Base-by-base conservation (phyloP, 2,888 invertebrate species). In the Iselma pallidipennis region DNA sequence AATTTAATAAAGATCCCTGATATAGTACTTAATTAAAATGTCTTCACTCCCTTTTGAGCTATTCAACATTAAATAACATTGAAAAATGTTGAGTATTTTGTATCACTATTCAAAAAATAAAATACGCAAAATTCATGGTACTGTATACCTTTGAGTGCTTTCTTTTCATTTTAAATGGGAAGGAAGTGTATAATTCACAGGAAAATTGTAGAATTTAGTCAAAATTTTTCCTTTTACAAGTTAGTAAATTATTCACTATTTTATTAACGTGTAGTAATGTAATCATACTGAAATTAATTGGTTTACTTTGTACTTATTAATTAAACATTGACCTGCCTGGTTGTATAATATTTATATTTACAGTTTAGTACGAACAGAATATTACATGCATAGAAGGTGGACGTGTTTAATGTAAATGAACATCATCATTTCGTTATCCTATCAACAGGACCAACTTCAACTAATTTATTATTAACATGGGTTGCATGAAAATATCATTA, bases 291-390 rank as follows among this genome's bases (percentile, higher is more conserved):
- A 66, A 67, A 69, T 66, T 66, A 69, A 67, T 69, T 69, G 63
- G 66, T 58, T 63, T 66, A 59, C 60, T 65, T 63, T 62, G 16
- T 60, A 53, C 56, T 57, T 61, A 67, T 69, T 65, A 66, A 53
- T 57, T 55, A 67, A 66, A 67, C 67, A 67, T 62, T 64, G 61
- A 61, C 66, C 50, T 12, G 25, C 21, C 6, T 52, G 37, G 51
- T 12, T 53, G 49, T 57, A 55, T 45, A 45, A 50, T 16, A 29
- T 50, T 14, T 16, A 16, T 26, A 26, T n/a, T 29, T n/a, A 4
- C 23, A 6, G 3, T 25, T 4, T 7, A 50, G 33, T 57, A 25
- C 29, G 55, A 45, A 55, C 33, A 33, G 14, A 33, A 33, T 33
- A 14, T 33, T 14, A 56, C 55, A 31, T 56, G 51, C 31, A 4